A percentile compares a stretch with the other conserved stretches of the same genome.
These are phyloP conservation scores for Centropus unirufus DNA, from an alignment of 2,113 vertebrate genomes.

Conservation along the genomic window DNA sequence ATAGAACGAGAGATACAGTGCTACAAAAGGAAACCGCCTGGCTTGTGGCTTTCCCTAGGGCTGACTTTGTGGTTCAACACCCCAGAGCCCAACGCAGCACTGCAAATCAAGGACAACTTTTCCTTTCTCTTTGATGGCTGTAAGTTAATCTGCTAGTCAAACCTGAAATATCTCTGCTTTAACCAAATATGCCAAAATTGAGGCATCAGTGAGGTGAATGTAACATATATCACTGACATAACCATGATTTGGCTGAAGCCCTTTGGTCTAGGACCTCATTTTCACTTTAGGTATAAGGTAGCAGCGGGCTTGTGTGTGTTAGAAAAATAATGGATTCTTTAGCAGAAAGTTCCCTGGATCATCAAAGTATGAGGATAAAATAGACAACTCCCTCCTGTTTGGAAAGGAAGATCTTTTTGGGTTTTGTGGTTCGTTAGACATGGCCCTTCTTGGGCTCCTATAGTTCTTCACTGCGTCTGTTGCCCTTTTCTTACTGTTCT, in stretches of 20 bases:
- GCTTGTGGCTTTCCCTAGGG: background rate
- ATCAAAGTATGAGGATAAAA: background rate
- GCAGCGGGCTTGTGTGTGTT: rapidly evolving
- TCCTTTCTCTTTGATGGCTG: rapidly evolving
- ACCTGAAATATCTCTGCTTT: background rate
- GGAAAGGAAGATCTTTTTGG: background rate
- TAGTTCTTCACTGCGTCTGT: background rate
- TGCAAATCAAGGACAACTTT: background rate
- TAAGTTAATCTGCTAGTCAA: background rate
- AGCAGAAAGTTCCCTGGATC: background rate
- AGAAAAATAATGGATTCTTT: background rate
- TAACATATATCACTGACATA: rapidly evolving
- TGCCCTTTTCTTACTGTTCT: background rate
- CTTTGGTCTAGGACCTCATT: background rate
- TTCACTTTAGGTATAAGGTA: background rate
- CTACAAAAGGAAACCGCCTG: background rate
- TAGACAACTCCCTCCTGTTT: background rate
- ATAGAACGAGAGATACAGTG: conserved; percentile 50
- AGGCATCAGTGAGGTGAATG: background rate
- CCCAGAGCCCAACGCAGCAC: background rate
- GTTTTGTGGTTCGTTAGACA: background rate
- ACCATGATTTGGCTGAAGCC: background rate
- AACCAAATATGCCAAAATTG: rapidly evolving
- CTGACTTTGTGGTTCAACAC: background rate
- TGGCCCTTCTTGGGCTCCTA: background rate